Evolutionary conservation across 2,888 invertebrate species (phyloP).

Genomic region (Chloromyia formosa): DNA sequence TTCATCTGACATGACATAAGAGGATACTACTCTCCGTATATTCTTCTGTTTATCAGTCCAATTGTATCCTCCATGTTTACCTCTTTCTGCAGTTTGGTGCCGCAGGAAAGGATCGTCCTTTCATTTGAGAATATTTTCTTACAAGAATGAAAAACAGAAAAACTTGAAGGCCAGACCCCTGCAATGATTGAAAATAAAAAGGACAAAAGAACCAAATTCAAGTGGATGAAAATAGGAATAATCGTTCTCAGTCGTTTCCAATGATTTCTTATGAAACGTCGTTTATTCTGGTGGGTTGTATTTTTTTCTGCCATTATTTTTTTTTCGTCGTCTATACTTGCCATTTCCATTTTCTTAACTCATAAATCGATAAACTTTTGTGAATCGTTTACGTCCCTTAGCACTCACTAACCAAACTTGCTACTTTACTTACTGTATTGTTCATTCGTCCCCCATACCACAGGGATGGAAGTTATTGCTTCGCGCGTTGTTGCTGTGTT

Average conservation of each 20-base stretch:
- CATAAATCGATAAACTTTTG: constrained; percentile 40
- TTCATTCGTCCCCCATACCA: no score
- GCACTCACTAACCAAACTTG: constrained; percentile 32
- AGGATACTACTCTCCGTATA: background rate
- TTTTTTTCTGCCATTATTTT: background rate
- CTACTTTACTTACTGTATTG: constrained; percentile 12
- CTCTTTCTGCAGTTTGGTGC: background rate
- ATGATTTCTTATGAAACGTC: constrained; percentile 20
- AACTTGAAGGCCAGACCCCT: background rate
- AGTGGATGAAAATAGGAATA: constrained; percentile 32
- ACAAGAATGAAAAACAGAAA: no score
- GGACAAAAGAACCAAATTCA: background rate
- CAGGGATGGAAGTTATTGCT: constrained; percentile 24
- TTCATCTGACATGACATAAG: constrained; percentile 33
- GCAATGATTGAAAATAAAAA: background rate
- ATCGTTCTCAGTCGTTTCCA: constrained; percentile 26
- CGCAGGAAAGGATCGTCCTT: background rate
- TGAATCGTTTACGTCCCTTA: constrained; percentile 34
- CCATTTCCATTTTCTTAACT: constrained; percentile 35
- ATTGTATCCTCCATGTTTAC: background rate
- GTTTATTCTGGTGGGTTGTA: background rate
- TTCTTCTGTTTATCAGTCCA: background rate
- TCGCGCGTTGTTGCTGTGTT: background rate
- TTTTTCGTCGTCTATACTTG: constrained; percentile 20
- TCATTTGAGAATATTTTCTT: no score